Conservation (phyloP, 2,113 vertebrate genomes). For the Aix galericulata region DNA sequence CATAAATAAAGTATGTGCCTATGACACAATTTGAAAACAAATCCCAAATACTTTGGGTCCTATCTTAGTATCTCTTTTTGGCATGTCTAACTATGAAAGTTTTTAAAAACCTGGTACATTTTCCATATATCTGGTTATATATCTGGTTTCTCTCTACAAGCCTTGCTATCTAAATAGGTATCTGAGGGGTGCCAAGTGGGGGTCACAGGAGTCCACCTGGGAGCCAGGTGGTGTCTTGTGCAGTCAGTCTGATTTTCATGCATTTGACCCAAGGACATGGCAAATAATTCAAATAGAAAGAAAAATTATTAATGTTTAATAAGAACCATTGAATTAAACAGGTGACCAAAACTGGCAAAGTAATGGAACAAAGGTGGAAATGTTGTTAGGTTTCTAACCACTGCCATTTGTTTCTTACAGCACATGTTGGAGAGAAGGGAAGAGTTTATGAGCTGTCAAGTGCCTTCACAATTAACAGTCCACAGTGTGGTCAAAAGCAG, state of each 20-base stretch:
- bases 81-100: background rate
- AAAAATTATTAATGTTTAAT: background rate
- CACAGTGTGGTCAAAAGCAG: background rate
- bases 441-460: background rate
- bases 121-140: background rate
- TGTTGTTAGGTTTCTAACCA: background rate
- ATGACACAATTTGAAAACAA: slow-evolving; percentile 30
- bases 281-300: background rate
- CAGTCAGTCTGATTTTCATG: background rate
- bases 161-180: background rate
- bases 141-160: background rate
- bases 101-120: background rate
- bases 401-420: background rate
- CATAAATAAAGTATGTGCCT: background rate
- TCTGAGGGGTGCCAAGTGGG: background rate
- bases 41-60: background rate
- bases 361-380: background rate
- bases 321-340: background rate
- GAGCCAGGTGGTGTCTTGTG: background rate
- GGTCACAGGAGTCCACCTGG: background rate
- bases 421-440: rapidly evolving
- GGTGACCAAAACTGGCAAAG: background rate
- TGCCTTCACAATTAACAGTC: background rate
- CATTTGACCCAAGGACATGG: background rate
- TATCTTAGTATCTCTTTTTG: background rate